These are phyloP conservation scores for Apeira syringaria DNA, from an alignment of 2,888 invertebrate species.

Conservation along the genomic window DNA sequence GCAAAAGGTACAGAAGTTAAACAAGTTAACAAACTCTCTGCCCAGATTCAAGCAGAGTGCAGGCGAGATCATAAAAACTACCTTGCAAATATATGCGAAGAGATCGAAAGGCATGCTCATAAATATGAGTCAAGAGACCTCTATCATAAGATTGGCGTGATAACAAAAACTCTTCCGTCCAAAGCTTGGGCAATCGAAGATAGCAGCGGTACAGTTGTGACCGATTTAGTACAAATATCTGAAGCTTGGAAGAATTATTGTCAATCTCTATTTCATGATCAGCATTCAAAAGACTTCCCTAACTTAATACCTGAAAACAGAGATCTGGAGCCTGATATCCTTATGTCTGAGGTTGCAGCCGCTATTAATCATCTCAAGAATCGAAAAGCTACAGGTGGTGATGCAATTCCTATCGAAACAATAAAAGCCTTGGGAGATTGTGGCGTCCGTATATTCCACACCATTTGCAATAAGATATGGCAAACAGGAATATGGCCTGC, in stretches of 20 bases:
- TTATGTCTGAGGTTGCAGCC: constrained; percentile 5
- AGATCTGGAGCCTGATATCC: constrained; percentile 6
- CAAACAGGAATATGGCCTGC: constrained; percentile 22
- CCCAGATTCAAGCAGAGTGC: too few relatives aligned
- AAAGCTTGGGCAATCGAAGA: constrained; percentile 8
- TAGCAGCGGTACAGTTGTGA: not conserved
- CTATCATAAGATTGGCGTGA: too few relatives aligned
- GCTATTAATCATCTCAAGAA: constrained; percentile 12
- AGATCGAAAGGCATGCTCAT: too few relatives aligned
- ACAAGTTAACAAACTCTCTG: too few relatives aligned
- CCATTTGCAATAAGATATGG: constrained; percentile 24
- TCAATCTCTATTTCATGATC: not conserved
- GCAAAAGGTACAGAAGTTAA: too few relatives aligned
- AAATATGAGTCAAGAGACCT: too few relatives aligned
- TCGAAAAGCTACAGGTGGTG: constrained; percentile 11
- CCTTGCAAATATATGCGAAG: too few relatives aligned
- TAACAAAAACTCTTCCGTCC: too few relatives aligned
- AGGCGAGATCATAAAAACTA: too few relatives aligned
- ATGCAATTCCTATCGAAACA: constrained; percentile 19
- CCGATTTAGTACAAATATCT: not conserved
- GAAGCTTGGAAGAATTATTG: constrained; percentile 1
- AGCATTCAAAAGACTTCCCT: not conserved
- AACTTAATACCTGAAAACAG: too few relatives aligned
- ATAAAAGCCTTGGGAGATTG: constrained; percentile 17
- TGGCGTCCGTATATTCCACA: constrained; percentile 6